phyloP scores from a whole-genome alignment of 2,797 vertebrate species.

The Prionace glauca region DNA sequence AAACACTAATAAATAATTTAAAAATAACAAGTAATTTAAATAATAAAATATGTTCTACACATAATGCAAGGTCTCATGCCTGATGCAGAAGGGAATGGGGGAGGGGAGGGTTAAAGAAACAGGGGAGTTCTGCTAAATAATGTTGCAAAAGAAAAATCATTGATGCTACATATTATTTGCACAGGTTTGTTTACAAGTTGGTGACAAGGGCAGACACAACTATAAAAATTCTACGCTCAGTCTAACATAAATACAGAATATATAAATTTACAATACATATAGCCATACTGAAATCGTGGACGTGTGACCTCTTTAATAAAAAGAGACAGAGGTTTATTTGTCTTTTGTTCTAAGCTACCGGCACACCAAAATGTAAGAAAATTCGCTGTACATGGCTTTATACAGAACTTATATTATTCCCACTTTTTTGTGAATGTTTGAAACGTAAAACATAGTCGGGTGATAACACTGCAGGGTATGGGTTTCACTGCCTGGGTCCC shows the following conservation, averaged over 20 bases:
- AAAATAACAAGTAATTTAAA: slow-evolving; percentile 69
- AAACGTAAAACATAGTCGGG: neutral
- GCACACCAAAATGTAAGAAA: neutral
- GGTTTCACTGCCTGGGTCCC: neutral
- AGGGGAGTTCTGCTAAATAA: slow-evolving; percentile 42
- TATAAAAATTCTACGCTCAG: slow-evolving; percentile 59
- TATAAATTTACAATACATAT: slow-evolving; percentile 61
- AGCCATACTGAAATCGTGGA: slow-evolving; percentile 48
- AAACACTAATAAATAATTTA: slow-evolving; percentile 73
- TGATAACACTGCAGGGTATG: neutral
- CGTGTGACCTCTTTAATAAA: slow-evolving; percentile 11
- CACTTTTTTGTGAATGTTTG: neutral
- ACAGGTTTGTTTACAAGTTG: slow-evolving; percentile 36
- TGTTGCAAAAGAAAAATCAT: slow-evolving; percentile 51
- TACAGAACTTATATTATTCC: slow-evolving; percentile 29
- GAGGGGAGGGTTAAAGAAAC: neutral
- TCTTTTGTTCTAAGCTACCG: slow-evolving; percentile 35
- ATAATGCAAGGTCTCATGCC: slow-evolving; percentile 42
- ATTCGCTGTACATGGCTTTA: slow-evolving; percentile 25
- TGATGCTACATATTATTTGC: slow-evolving; percentile 62
- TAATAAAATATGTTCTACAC: slow-evolving; percentile 52
- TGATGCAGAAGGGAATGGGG: neutral
- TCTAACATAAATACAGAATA: slow-evolving; percentile 62
- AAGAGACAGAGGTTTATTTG: slow-evolving; percentile 10
- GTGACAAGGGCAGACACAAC: slow-evolving; percentile 53